Evolutionary conservation across 2,113 vertebrate genomes (phyloP), one percentile per base, ranked within the genome.

Genomic region (Phrynosoma platyrhinos): DNA sequence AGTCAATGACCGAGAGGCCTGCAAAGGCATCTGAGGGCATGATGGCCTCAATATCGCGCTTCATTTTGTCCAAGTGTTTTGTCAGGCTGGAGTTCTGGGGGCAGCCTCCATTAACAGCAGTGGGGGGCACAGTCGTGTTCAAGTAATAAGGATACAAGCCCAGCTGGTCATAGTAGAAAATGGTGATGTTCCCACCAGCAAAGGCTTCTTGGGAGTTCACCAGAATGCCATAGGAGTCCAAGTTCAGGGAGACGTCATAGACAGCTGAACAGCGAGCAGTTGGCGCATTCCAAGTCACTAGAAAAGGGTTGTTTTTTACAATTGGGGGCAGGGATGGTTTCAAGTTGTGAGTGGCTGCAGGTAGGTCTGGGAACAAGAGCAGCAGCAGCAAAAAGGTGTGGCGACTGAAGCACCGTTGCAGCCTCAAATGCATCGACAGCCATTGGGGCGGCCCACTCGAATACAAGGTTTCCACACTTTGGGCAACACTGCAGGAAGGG

Each of bases 201-300:
- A 98, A 98, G 89, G 95, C 97, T 92, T 98, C 97, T 55, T 96
- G 97, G 30, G 96, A 95, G 5, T 97, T 97, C 0, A 96, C 96
- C 20, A 98, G 95, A 40, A 98, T 97, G 77, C 97, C 90, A 90
- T 98, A 98, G 88, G 95, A 96, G 4, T 95, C 92, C 88, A 97
- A 79, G 16, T 92, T 93, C 69, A 98, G 95, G 18, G 85, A 89
- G 20, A 97, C 91, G 1, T 91, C 4, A 53, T 96, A 95, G 20
- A 96, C 92, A 0, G 96, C 95, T 4, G n/a, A 74, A 87, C 97
- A 98, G 32, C 97, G 97, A 87, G 97, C 95, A 0, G 97, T 98
- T 8, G 97, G 97, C 2, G 96, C 97, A 47, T 98, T 98, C 98
- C 98, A 98, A 36, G 93, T 96, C 36, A 98, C 95, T 86, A 98